Evolutionary conservation across 2,797 vertebrate species (phyloP), one percentile per base, ranked within the genome.

Genomic region (Pelochelys cantorii): DNA sequence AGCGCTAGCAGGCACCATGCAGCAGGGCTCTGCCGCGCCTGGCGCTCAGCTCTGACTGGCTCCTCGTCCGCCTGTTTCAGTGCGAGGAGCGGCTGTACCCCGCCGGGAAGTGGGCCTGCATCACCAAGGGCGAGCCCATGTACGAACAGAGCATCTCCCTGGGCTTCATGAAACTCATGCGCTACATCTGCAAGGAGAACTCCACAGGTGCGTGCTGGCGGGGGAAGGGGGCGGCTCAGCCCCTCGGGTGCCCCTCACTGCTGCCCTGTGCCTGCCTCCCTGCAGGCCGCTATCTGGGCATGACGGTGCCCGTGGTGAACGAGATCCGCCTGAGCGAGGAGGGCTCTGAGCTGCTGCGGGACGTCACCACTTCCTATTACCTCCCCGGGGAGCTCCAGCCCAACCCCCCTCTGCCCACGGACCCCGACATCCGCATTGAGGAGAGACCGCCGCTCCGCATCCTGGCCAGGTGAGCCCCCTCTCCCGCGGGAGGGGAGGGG

Each of bases 121-220:
- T 99, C 94, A 98, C 97, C 22, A 88, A 79, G 25, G 94, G 91
- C 9, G 98, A 98, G 53, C 80, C 97, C 27, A 93, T 98, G 83
- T 99, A 99, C n/a, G 98, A 99, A 80, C 98, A 99, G 97, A 99
- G 98, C 97, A 98, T 98, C 97, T 99, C 98, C 31, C 90, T 97
- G 93, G 98, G 92, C 93, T 99, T 99, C 97, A 99, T 99, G 99
- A 99, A 99, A 91, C 96, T 99, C 84, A 99, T 99, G 98, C 97
- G 98, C 81, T 99, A 98, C 97, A 99, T 99, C 97, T 99, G 98
- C 95, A 98, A 98, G 90, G 98, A 99, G 82, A 99, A 99, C 96
- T 98, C 98, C n/a, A 86, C 97, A 97, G 98, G 98, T 99, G 96
- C 92, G 96, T 97, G 93, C 81, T 55, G 93, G 88, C 92, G 82